phyloP scores from a whole-genome alignment of 2,797 vertebrate species.

The Acipenser ruthenus region DNA sequence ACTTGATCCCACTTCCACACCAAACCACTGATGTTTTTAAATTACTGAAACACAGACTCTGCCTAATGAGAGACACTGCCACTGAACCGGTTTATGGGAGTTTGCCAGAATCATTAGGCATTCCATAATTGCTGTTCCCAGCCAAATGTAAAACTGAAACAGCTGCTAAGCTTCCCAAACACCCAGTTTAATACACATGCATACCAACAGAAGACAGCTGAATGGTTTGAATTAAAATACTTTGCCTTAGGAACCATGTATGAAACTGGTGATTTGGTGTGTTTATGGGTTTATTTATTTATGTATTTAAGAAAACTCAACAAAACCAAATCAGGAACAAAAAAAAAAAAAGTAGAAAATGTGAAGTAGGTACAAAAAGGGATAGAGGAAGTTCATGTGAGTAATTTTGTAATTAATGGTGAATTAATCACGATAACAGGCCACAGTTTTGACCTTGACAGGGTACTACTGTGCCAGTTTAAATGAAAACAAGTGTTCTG shows the following conservation, averaged over 20 bases:
- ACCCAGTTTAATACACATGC: background rate
- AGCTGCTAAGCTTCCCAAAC: slow-evolving; percentile 50
- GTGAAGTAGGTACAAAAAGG: too few species aligned
- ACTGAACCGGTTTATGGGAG: slow-evolving; percentile 63
- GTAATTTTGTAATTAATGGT: too few species aligned
- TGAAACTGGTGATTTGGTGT: too few species aligned
- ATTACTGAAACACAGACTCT: slow-evolving; percentile 18
- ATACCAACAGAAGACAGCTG: slow-evolving; percentile 5
- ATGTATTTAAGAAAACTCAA: too few species aligned
- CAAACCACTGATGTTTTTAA: background rate
- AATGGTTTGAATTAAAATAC: background rate
- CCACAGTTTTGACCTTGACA: too few species aligned
- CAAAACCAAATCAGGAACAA: too few species aligned
- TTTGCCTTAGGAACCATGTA: background rate
- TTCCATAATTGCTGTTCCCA: slow-evolving; percentile 63
- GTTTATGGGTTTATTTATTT: too few species aligned
- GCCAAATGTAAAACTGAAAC: slow-evolving; percentile 67
- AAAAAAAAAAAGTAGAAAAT: too few species aligned
- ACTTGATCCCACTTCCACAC: slow-evolving; percentile 43
- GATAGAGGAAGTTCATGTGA: too few species aligned
- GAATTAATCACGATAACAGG: too few species aligned
- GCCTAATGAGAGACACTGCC: slow-evolving; percentile 62
- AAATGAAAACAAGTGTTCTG: too few species aligned
- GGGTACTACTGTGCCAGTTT: too few species aligned
- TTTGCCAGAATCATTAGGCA: slow-evolving; percentile 64